phyloP scores from a whole-genome alignment of 2,888 invertebrate species.

The Opisthograptis luteolata region DNA sequence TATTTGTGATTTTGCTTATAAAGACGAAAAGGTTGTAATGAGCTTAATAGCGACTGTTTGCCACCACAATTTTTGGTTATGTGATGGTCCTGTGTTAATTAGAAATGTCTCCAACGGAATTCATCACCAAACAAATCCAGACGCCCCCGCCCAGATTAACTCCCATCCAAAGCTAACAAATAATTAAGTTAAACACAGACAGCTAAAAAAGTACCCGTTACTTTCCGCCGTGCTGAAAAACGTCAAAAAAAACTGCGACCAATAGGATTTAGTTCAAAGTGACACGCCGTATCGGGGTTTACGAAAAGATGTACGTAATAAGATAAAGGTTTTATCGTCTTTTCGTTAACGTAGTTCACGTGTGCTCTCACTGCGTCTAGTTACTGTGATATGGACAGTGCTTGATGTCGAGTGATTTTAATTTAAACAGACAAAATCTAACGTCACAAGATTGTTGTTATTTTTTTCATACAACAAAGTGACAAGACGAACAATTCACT shows the following conservation, averaged over 20 bases:
- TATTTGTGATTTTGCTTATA: too few species aligned
- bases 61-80: too few species aligned
- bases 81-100: too few species aligned
- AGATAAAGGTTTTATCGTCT: constrained; percentile 81
- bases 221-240: constrained; percentile 16
- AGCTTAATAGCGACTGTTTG: too few species aligned
- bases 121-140: not conserved
- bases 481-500: too few species aligned
- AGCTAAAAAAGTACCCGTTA: constrained; percentile 15
- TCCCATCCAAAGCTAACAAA: constrained; percentile 13
- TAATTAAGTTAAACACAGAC: constrained; percentile 15
- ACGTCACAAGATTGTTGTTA: too few species aligned
- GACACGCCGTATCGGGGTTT: constrained; percentile 45
- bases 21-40: too few species aligned
- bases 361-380: constrained; percentile 43
- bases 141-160: constrained; percentile 1
- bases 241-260: constrained; percentile 31
- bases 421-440: too few species aligned
- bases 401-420: not conserved
- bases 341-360: constrained; percentile 78
- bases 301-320: constrained; percentile 66
- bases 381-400: not conserved
- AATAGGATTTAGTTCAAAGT: constrained; percentile 44
- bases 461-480: too few species aligned
- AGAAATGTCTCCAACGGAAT: not conserved